Conservation (phyloP, 2,113 vertebrate genomes). For the Oreochromis spilurus region DNA sequence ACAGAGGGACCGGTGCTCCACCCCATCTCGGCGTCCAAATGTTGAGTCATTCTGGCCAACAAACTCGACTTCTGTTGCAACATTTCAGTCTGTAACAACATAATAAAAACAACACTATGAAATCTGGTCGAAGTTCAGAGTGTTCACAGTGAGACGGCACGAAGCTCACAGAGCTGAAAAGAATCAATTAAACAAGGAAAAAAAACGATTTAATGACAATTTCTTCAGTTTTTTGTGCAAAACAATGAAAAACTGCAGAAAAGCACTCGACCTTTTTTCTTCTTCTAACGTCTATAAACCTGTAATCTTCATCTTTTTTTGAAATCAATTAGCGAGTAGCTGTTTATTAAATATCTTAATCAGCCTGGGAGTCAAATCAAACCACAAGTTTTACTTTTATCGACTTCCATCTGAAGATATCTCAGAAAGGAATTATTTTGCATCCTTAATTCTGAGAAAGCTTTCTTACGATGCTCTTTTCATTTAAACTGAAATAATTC, state of each 20-base stretch:
- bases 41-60: neutral
- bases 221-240: neutral
- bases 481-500: neutral
- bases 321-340: neutral
- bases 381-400: accelerated
- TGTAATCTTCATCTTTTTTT: neutral
- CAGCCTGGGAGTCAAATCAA: neutral
- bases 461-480: accelerated
- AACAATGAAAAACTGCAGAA: neutral
- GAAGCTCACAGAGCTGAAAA: neutral
- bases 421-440: neutral
- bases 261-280: neutral
- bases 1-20: neutral
- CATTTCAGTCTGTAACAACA: neutral
- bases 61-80: neutral
- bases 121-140: neutral
- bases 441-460: neutral
- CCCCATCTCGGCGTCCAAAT: neutral
- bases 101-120: neutral
- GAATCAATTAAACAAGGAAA: neutral
- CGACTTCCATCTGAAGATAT: neutral
- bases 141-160: accelerated
- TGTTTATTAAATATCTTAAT: neutral
- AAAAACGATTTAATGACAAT: accelerated
- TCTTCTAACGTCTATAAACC: accelerated